Evolutionary conservation across 2,797 vertebrate genomes (phyloP), one percentile per base, ranked within the genome.

Genomic region (Gymnopithys bicolor): DNA sequence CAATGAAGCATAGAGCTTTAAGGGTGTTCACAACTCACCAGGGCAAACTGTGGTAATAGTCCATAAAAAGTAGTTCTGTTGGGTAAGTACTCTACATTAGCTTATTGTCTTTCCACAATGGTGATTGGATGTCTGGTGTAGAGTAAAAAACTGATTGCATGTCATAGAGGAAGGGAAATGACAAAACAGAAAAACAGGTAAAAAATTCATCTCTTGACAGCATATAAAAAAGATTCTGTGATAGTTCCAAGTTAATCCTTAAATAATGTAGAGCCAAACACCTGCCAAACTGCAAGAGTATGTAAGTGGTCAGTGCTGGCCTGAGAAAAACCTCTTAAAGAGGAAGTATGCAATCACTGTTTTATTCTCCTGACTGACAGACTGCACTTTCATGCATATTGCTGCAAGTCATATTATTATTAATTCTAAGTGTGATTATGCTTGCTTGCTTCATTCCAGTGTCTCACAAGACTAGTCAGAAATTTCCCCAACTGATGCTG

Each of bases 121-220:
- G 66, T 22, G 33, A 79, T n/a, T 14, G 80, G 24, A 71, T 58
- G 30, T 33, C 45, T 53, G 48, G 13, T 4, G 16, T 10, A 41
- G 13, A 68, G 32, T 16, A 25, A 82, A 95, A 85, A 55, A 11
- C 4, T 46, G 23, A 64, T 63, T 76, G 74, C 49, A 64, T 64
- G 37, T 75, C 35, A 46, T 35, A 53, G 8, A 22, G 39, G 37
- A 46, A 78, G 23, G 23, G 32, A 93, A 95, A 80, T 1, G 1
- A 32, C 9, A 43, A 73, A 67, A 76, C n/a, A 49, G 30, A 21
- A 33, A 66, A 81, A 1, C 10, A 62, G 86, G 78, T 83, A 56
- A 83, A 77, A 93, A 89, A 81, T 85, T 59, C 68, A 37, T 94
- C 88, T 88, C 28, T 58, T 75, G 56, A 82, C 41, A 93, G 74